Base-by-base conservation (phyloP, 2,113 vertebrate genomes). In the Cyprinodon brontotheroides region DNA sequence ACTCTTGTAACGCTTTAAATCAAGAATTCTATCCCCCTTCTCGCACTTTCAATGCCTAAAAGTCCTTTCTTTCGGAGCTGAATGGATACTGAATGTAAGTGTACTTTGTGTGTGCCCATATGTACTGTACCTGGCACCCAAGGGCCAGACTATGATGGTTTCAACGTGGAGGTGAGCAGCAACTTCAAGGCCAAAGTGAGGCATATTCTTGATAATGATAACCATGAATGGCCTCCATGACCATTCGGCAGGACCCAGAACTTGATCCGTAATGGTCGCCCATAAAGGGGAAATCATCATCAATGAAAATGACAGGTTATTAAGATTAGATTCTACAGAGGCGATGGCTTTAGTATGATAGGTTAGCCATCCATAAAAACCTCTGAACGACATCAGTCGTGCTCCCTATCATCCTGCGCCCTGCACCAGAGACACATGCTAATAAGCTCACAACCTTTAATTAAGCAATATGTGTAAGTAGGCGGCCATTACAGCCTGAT, bases 361-460 rank as follows among this genome's bases (percentile, higher is more conserved):
- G 92, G 95, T 95, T 94, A 96, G 96, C 95, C 95, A 97, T 96
- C 96, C 96, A 97, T 98, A 97, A 98, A 99, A 98, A 90, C 94
- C 94, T 94, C 92, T 94, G 50, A 80, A 83, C 69, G 88, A 87
- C 91, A 87, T 77, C 75, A 82, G 94, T 93, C 93, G 92, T 88
- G 93, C 95, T 95, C 95, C 96, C 94, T 94, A 95, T 94, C 95
- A 95, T 82, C 73, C 90, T 90, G 93, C 90, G 91, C 94, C 95
- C 94, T 91, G 87, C 92, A 93, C 95, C 95, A 95, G 95, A 97
- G 96, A 99, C 96, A 98, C 98, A 97, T 99, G 98, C 98, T 98
- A 99, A 99, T 98, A 98, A 97, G 96, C 96, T 96, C 95, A 97
- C 97, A 98, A 97, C 97, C 98, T 98, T 98, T 98, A 99, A 99